Percentiles rank a stretch among this genome's conserved stretches.
Conservation (phyloP, 1,140 invertebrate species). For the Nymphalis io region DNA sequence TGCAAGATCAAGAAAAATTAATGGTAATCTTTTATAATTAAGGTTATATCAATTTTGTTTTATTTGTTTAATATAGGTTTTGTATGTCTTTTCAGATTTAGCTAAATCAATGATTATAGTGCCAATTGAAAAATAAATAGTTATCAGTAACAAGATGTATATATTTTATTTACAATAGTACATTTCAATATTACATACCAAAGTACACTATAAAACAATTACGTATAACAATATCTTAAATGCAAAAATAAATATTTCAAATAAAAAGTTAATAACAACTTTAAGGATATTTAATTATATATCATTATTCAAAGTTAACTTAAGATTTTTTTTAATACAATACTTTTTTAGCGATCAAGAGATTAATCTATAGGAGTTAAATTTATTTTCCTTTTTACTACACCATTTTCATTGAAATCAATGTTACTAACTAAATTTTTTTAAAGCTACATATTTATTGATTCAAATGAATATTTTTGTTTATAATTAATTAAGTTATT, state of each 20-base stretch:
- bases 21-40: conserved; percentile 28
- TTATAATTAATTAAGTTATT: neutral
- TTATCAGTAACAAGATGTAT: conserved; percentile 21
- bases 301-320: neutral
- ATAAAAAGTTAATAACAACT: neutral
- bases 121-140: conserved; percentile 47
- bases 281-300: neutral
- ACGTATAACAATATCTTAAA: conserved; percentile 1
- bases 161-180: conserved; percentile 12
- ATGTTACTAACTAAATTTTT: too few species aligned
- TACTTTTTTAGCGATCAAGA: neutral
- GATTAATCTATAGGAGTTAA: neutral
- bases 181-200: neutral
- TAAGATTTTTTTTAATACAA: neutral
- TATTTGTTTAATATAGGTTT: conserved; percentile 12
- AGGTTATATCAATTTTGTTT: neutral
- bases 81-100: conserved; percentile 11
- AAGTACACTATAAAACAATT: neutral
- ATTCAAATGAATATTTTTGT: neutral
- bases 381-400: neutral
- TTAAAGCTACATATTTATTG: too few species aligned
- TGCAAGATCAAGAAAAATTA: conserved; percentile 47
- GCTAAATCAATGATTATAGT: conserved; percentile 50
- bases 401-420: too few species aligned
- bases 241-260: conserved; percentile 4